Conservation (phyloP, 2,797 vertebrate genomes). For the Protonibea diacanthus region DNA sequence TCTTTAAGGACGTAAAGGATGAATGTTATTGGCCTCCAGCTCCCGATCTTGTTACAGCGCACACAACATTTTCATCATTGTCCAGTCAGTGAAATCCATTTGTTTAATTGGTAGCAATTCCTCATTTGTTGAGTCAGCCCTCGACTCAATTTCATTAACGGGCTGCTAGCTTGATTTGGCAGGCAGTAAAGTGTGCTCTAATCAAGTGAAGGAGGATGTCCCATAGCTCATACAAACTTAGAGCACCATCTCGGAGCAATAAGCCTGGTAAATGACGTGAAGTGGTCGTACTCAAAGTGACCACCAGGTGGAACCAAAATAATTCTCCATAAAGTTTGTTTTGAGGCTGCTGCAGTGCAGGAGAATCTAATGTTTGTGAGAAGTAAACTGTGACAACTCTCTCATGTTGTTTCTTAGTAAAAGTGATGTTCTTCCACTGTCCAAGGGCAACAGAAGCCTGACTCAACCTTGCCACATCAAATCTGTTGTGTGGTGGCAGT, state of each 20-base stretch:
- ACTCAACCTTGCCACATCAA: not conserved
- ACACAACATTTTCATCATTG: slow-evolving; percentile 63
- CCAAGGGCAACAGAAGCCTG: not conserved
- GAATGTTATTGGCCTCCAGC: slow-evolving; percentile 50
- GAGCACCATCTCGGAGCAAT: slow-evolving; percentile 22
- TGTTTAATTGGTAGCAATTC: slow-evolving; percentile 74
- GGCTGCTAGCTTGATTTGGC: slow-evolving; percentile 57
- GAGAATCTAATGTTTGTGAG: not conserved
- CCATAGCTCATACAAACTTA: slow-evolving; percentile 47
- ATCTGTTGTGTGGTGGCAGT: too few species aligned
- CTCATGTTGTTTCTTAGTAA: not conserved
- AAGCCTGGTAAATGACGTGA: not conserved
- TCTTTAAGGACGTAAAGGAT: slow-evolving; percentile 62
- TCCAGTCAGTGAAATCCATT: slow-evolving; percentile 69
- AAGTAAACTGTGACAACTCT: not conserved
- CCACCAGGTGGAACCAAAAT: slow-evolving; percentile 67
- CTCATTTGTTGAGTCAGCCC: slow-evolving; percentile 76
- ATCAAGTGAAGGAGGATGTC: slow-evolving; percentile 65
- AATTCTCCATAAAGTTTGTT: slow-evolving; percentile 5
- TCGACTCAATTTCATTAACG: slow-evolving; percentile 78
- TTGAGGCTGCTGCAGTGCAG: not conserved
- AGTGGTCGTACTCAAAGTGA: slow-evolving; percentile 29
- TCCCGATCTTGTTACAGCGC: slow-evolving; percentile 30
- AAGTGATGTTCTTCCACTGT: not conserved
- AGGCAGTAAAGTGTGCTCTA: slow-evolving; percentile 70